A percentile compares a stretch with the other conserved stretches of the same genome.
phyloP scores from a whole-genome alignment of 2,113 vertebrate species.

The Eulemur macaco region DNA sequence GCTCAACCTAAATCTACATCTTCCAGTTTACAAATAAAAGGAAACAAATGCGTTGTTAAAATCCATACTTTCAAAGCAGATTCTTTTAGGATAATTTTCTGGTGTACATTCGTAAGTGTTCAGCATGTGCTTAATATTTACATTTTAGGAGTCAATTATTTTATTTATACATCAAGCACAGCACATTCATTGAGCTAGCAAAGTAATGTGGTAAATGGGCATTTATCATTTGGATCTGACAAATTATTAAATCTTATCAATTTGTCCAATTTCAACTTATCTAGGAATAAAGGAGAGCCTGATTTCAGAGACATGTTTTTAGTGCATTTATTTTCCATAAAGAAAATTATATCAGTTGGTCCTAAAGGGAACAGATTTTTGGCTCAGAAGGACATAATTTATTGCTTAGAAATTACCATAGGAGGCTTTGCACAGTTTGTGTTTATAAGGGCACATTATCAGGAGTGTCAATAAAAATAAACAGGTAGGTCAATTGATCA shows the following conservation, averaged over 20 bases:
- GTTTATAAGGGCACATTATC: neutral
- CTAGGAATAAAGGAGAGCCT: neutral
- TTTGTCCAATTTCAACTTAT: neutral
- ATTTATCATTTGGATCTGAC: neutral
- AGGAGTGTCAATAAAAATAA: neutral
- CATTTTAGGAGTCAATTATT: neutral
- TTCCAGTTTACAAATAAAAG: constrained; percentile 23
- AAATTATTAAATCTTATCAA: constrained; percentile 11
- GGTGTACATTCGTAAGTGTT: neutral
- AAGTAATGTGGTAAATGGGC: neutral
- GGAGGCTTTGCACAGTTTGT: neutral
- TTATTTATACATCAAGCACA: neutral
- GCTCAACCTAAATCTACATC: neutral
- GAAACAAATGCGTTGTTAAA: constrained; percentile 14
- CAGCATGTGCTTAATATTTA: neutral
- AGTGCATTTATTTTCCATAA: neutral
- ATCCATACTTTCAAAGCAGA: neutral
- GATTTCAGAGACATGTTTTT: constrained; percentile 6
- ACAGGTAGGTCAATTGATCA: neutral
- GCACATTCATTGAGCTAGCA: neutral
- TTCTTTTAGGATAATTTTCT: constrained; percentile 39
- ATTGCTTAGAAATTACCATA: neutral
- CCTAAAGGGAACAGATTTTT: neutral
- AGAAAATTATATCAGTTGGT: neutral
- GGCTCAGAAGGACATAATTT: neutral